Conservation (phyloP, 2,888 invertebrate genomes). For the Flexamia atlantica region DNA sequence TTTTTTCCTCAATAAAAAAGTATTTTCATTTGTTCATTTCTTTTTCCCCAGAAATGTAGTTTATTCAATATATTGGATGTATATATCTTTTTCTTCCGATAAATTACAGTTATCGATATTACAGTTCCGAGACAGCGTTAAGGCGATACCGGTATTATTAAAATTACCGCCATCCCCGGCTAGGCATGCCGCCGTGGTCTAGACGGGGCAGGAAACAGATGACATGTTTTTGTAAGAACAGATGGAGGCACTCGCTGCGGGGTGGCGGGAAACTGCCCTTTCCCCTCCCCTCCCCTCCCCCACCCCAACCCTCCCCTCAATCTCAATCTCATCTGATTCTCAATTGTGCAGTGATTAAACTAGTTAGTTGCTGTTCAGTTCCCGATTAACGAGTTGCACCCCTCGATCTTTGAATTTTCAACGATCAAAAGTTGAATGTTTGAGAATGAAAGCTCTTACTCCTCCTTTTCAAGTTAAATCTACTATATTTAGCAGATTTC, state of each 20-base stretch:
- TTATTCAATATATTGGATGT: no score
- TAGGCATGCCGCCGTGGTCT: slow-evolving; percentile 2
- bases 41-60: no score
- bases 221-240: slow-evolving; percentile 47
- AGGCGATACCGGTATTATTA: no score
- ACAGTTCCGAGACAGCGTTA: no score
- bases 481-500: no score
- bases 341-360: background rate
- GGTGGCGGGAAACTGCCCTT: slow-evolving; percentile 15
- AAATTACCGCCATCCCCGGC: no score
- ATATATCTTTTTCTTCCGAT: no score
- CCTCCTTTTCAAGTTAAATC: no score
- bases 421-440: background rate
- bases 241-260: slow-evolving; percentile 16
- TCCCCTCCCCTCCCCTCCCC: background rate
- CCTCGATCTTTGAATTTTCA: background rate
- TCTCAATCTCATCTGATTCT: slow-evolving; percentile 1
- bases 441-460: no score
- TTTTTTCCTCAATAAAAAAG: no score
- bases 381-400: background rate
- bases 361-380: background rate
- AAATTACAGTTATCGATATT: no score
- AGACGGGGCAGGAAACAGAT: slow-evolving; percentile 38
- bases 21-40: no score
- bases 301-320: background rate